Evolutionary conservation across 2,113 vertebrate genomes (phyloP).

Genomic region (Recurvirostra avosetta): DNA sequence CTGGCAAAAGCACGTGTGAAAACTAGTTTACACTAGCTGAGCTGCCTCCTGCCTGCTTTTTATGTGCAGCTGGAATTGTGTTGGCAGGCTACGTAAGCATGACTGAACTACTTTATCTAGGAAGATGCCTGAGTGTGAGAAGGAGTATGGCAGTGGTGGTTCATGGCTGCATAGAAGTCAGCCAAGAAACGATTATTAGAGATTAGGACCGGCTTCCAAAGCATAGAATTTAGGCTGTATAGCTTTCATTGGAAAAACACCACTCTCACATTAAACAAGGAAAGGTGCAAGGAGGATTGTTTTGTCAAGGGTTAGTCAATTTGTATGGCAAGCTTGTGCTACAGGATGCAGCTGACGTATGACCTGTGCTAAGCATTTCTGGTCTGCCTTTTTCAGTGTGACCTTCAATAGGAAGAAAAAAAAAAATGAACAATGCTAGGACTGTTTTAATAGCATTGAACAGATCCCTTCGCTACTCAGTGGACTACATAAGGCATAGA

Average conservation of each 20-base stretch:
- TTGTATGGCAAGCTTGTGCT: not conserved
- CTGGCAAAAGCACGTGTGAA: not conserved
- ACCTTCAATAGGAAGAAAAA: rapidly evolving
- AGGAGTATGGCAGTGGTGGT: not conserved
- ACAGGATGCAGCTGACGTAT: not conserved
- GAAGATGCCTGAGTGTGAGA: not conserved
- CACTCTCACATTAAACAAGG: not conserved
- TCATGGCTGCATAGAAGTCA: not conserved
- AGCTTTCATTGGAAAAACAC: not conserved
- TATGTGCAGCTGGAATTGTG: not conserved
- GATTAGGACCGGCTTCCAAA: not conserved
- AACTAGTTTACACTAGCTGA: not conserved
- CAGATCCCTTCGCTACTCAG: not conserved
- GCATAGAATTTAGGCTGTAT: rapidly evolving
- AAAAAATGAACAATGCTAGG: not conserved
- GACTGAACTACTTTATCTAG: not conserved
- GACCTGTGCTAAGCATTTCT: not conserved
- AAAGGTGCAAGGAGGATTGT: not conserved
- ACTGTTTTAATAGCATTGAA: not conserved
- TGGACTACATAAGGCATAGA: not conserved
- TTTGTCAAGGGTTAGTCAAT: not conserved
- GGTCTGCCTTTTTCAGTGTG: not conserved
- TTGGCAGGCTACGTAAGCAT: not conserved
- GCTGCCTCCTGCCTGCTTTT: not conserved
- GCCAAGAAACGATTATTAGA: not conserved